phyloP scores from a whole-genome alignment of 2,888 invertebrate genomes.

The Phania funesta region DNA sequence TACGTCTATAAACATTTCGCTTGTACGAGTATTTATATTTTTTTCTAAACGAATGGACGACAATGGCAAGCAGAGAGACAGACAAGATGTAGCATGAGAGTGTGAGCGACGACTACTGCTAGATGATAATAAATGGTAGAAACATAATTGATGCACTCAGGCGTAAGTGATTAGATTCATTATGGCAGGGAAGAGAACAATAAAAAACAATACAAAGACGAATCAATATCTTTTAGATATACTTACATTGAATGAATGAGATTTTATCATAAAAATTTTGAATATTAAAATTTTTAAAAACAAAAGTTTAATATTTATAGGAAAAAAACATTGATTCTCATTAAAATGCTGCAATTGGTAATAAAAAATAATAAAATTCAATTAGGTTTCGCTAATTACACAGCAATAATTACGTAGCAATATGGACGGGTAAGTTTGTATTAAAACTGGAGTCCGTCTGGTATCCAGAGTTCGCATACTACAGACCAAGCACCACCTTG shows the following conservation, averaged over 20 bases:
- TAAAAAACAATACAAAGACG: constrained; percentile 54
- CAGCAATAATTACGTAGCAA: no score
- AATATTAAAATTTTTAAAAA: no score
- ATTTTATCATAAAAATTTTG: constrained; percentile 7
- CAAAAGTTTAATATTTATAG: neutral
- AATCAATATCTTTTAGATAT: constrained; percentile 53
- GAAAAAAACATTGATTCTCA: neutral
- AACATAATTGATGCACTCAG: constrained; percentile 80
- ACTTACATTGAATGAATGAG: neutral
- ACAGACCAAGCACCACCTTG: no score
- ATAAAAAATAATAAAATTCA: no score
- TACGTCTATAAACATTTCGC: neutral
- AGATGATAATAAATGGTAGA: constrained; percentile 74
- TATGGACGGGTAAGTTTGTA: no score
- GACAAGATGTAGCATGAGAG: constrained; percentile 6
- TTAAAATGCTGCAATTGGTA: no score
- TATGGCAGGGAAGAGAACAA: constrained; percentile 74
- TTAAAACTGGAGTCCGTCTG: no score
- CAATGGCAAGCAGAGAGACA: constrained; percentile 7
- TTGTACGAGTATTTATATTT: neutral
- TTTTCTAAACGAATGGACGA: neutral
- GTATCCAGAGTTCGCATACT: no score
- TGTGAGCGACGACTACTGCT: constrained; percentile 40
- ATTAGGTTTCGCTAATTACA: no score
- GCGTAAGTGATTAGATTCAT: constrained; percentile 80